A percentile compares a stretch with the other conserved stretches of the same genome.
phyloP scores from a whole-genome alignment of 2,113 vertebrate genomes.

The Pseudorasbora parva region DNA sequence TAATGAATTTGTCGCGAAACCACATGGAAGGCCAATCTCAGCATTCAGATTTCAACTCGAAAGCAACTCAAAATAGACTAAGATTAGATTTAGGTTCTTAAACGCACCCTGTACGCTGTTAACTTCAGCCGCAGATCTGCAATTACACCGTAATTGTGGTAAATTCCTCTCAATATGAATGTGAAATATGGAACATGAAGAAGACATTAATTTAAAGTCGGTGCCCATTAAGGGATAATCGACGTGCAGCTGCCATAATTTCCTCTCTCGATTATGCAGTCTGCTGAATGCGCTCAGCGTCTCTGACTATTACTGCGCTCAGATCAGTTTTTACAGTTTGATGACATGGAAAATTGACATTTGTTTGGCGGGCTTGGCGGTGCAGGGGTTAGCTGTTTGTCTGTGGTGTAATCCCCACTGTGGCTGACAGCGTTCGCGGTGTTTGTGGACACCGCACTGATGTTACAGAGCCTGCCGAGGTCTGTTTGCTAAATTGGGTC shows the following conservation, averaged over 20 bases:
- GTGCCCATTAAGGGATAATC: slow-evolving; percentile 51
- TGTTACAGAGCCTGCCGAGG: slow-evolving; percentile 47
- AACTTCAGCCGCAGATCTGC: slow-evolving; percentile 36
- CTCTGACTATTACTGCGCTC: slow-evolving; percentile 15
- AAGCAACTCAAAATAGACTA: neutral
- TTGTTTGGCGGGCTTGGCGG: slow-evolving; percentile 22
- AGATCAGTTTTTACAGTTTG: slow-evolving; percentile 31
- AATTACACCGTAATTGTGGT: slow-evolving; percentile 49
- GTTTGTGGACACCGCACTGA: slow-evolving; percentile 44
- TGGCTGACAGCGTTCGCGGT: slow-evolving; percentile 25
- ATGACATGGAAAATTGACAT: slow-evolving; percentile 36
- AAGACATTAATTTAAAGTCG: slow-evolving; percentile 46
- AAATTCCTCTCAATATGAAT: slow-evolving; percentile 45
- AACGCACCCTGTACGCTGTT: slow-evolving; percentile 20
- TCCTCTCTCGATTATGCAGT: slow-evolving; percentile 49
- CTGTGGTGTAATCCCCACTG: slow-evolving; percentile 14
- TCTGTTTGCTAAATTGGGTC: slow-evolving; percentile 65
- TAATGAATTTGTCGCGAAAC: neutral
- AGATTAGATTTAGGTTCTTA: slow-evolving; percentile 41
- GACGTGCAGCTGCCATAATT: slow-evolving; percentile 50
- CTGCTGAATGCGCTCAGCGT: slow-evolving; percentile 27
- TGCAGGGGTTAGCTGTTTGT: neutral
- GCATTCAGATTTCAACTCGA: neutral
- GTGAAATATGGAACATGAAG: slow-evolving; percentile 52
- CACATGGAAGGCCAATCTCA: neutral